Conservation (phyloP, 2,797 vertebrate genomes). For the Danio tinwini region DNA sequence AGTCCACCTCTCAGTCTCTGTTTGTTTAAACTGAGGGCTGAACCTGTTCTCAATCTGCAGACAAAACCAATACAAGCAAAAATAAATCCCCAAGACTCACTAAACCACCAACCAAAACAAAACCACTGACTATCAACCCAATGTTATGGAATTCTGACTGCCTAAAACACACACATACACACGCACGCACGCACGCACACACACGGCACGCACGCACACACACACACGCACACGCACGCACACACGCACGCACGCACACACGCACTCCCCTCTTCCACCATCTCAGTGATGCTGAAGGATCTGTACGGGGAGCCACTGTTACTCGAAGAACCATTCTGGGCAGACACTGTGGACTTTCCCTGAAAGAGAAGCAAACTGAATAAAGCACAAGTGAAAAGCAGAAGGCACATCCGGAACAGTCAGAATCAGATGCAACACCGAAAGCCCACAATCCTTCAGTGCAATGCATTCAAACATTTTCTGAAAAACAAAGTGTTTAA, state of each 20-base stretch:
- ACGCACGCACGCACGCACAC: too few species aligned
- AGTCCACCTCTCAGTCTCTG: constrained; percentile 29
- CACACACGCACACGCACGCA: too few species aligned
- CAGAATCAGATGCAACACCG: not conserved
- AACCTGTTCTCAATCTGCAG: constrained; percentile 53
- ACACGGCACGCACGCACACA: too few species aligned
- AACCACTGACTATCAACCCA: not conserved
- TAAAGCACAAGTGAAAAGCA: not conserved
- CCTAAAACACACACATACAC: not conserved
- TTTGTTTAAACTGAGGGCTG: constrained; percentile 44
- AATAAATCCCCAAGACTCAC: constrained; percentile 7
- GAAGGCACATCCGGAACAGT: not conserved
- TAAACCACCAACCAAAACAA: not conserved
- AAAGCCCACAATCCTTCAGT: constrained; percentile 11
- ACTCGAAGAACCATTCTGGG: constrained; percentile 40
- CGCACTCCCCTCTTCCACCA: constrained; percentile 79
- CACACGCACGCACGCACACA: too few species aligned
- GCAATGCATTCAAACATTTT: not conserved
- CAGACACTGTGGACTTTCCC: constrained; percentile 47
- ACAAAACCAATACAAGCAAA: constrained; percentile 22
- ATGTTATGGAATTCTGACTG: not conserved
- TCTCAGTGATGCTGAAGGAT: constrained; percentile 78
- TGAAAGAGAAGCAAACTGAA: constrained; percentile 50
- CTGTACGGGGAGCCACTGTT: constrained; percentile 42
- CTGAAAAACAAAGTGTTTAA: not conserved